These are phyloP conservation scores for Pteropus rufus DNA, from an alignment of 2,797 vertebrate genomes.

Conservation along the genomic window DNA sequence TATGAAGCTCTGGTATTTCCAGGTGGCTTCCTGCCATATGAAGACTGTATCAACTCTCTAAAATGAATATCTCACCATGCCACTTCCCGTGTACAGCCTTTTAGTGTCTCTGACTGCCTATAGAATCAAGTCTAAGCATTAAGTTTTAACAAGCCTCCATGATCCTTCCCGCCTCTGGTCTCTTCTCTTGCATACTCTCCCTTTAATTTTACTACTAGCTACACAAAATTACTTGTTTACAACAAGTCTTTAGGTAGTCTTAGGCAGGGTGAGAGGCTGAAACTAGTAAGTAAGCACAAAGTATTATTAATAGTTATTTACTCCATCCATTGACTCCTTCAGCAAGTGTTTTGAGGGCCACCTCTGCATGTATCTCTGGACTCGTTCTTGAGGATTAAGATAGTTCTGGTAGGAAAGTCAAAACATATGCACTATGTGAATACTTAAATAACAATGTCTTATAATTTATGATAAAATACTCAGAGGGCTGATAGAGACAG, in stretches of 20 bases:
- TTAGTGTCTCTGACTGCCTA: not conserved
- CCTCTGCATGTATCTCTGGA: not conserved
- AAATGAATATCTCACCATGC: not conserved
- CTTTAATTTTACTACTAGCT: not conserved
- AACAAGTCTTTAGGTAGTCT: not conserved
- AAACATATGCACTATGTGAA: not conserved
- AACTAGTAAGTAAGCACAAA: not conserved
- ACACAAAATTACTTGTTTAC: not conserved
- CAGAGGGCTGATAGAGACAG: not conserved
- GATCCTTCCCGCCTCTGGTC: not conserved
- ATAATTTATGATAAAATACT: not conserved
- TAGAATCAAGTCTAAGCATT: not conserved
- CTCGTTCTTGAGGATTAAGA: not conserved
- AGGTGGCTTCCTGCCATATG: not conserved
- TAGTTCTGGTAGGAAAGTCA: not conserved
- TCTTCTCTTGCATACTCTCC: not conserved
- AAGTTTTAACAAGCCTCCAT: not conserved
- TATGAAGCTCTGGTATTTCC: not conserved
- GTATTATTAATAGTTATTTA: not conserved
- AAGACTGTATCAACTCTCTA: not conserved
- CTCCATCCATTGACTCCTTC: not conserved
- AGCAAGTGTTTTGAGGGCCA: not conserved
- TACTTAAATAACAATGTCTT: not conserved
- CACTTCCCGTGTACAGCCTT: not conserved
- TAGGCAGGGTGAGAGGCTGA: not conserved